Percentiles rank a stretch among this genome's conserved stretches.
phyloP scores from a whole-genome alignment of 2,888 invertebrate genomes.

The Cephalotes varians region DNA sequence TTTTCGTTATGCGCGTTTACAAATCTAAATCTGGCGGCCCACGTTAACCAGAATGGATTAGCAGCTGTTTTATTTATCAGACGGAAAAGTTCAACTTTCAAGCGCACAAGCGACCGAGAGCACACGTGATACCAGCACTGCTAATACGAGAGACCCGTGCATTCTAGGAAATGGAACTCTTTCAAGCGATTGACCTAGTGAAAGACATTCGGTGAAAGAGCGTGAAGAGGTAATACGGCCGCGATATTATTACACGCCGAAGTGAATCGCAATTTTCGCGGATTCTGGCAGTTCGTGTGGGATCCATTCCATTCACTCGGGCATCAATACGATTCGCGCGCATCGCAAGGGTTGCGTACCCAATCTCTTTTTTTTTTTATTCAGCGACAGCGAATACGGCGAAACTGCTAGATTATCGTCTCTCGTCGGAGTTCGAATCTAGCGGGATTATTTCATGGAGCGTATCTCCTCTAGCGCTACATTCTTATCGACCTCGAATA shows the following conservation, averaged over 20 bases:
- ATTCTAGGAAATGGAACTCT: conserved; percentile 61
- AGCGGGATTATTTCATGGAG: conserved; percentile 23
- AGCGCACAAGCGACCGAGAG: background rate
- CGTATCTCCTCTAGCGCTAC: background rate
- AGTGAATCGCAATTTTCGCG: conserved; percentile 64
- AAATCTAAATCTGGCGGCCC: conserved; percentile 46
- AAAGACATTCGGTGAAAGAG: conserved; percentile 22
- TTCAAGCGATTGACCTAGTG: conserved; percentile 63
- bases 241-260: conserved; percentile 59
- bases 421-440: conserved; percentile 12
- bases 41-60: conserved; percentile 56
- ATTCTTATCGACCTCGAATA: conserved; percentile 23
- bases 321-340: conserved; percentile 45
- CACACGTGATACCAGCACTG: conserved; percentile 1
- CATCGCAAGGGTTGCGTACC: conserved; percentile 26
- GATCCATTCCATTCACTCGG: conserved; percentile 42
- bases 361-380: conserved; percentile 14
- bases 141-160: conserved; percentile 37
- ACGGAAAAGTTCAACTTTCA: conserved; percentile 27
- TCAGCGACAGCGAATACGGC: background rate
- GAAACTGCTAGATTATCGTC: conserved; percentile 10
- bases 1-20: conserved; percentile 61
- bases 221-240: conserved; percentile 25
- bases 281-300: conserved; percentile 18
- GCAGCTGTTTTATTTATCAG: conserved; percentile 64